These are phyloP conservation scores for Onthophagus taurus DNA, from an alignment of 1,140 invertebrate species.

Conservation along the genomic window DNA sequence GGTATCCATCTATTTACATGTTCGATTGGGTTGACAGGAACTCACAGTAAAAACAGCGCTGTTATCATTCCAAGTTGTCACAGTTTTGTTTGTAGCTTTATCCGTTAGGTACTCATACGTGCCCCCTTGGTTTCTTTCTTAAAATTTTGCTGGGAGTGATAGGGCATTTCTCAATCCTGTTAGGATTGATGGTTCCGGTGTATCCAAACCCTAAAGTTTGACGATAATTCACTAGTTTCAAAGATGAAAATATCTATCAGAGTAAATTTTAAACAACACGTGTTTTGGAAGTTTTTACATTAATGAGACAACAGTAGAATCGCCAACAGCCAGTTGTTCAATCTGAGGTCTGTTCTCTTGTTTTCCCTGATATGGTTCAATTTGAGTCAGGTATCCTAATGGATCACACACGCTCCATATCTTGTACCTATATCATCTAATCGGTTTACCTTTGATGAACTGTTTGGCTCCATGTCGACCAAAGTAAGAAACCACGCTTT, in stretches of 20 bases:
- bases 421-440: slow-evolving; percentile 20
- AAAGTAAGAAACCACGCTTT: too few species aligned
- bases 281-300: slow-evolving; percentile 15
- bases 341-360: slow-evolving; percentile 16
- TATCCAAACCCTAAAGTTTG: slow-evolving; percentile 8
- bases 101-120: too few species aligned
- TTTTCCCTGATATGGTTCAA: slow-evolving; percentile 17
- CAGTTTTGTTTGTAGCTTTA: too few species aligned
- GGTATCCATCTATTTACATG: not conserved
- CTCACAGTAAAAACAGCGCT: slow-evolving; percentile 1
- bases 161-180: too few species aligned
- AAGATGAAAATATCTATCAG: slow-evolving; percentile 17
- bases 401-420: slow-evolving; percentile 19
- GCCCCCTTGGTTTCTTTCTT: too few species aligned
- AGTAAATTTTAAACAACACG: slow-evolving; percentile 18
- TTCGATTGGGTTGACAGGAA: not conserved
- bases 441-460: slow-evolving; percentile 18
- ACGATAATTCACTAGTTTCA: slow-evolving; percentile 16
- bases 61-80: too few species aligned
- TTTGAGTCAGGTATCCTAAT: slow-evolving; percentile 17
- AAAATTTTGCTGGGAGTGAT: too few species aligned
- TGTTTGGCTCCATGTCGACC: too few species aligned
- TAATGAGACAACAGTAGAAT: slow-evolving; percentile 17
- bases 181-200: slow-evolving; percentile 16
- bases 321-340: slow-evolving; percentile 18